Evolutionary conservation across 2,888 invertebrate genomes (phyloP).

Genomic region (Microchrysa polita): DNA sequence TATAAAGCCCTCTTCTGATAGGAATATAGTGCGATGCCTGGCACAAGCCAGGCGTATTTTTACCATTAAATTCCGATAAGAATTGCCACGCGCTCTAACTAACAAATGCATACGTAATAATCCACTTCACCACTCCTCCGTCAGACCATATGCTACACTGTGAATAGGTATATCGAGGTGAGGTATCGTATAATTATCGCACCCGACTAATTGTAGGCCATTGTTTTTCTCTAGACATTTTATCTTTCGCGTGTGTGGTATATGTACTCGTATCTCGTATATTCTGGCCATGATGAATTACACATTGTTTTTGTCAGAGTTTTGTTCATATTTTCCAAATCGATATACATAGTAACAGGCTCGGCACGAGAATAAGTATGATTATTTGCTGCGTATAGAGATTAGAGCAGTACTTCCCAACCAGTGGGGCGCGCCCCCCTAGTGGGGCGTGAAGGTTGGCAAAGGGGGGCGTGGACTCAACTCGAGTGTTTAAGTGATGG

Average conservation of each 20-base stretch:
- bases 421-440: too few relatives aligned
- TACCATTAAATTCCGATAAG: constrained; percentile 33
- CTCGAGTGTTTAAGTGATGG: too few relatives aligned
- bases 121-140: not conserved
- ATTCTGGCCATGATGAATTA: not conserved
- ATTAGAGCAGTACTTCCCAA: too few relatives aligned
- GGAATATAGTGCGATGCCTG: constrained; percentile 6
- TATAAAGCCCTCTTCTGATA: not conserved
- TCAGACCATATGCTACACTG: constrained; percentile 27
- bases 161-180: constrained; percentile 6
- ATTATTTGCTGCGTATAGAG: too few relatives aligned
- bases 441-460: too few relatives aligned
- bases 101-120: constrained; percentile 6
- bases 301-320: too few relatives aligned
- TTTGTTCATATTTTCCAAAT: too few relatives aligned
- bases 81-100: constrained; percentile 21
- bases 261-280: too few relatives aligned
- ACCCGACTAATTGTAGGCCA: constrained; percentile 36
- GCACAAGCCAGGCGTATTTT: not conserved
- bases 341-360: too few relatives aligned
- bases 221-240: constrained; percentile 25
- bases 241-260: constrained; percentile 8
- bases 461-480: too few relatives aligned
- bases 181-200: constrained; percentile 30
- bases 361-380: too few relatives aligned